phyloP scores from a whole-genome alignment of 2,888 invertebrate species.

The Platycheirus albimanus region DNA sequence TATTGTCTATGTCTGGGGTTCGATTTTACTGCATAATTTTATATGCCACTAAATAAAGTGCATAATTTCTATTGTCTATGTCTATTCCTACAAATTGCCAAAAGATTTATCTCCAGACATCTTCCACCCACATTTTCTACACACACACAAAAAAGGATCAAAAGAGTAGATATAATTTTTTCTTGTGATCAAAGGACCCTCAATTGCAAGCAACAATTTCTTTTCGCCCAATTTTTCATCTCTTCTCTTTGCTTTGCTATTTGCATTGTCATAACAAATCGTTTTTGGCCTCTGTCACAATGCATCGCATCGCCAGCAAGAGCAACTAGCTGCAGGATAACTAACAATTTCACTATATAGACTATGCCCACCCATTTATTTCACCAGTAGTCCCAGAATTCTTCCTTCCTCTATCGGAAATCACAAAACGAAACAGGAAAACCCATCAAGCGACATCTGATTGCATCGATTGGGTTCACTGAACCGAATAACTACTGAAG shows the following conservation, averaged over 20 bases:
- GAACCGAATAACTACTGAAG: conserved; percentile 71
- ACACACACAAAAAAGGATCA: not conserved
- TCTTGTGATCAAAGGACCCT: conserved; percentile 53
- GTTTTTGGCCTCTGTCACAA: conserved; percentile 7
- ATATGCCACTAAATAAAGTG: conserved; percentile 38
- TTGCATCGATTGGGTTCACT: conserved; percentile 74
- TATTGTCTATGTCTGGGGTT: not conserved
- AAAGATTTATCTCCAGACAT: conserved; percentile 64
- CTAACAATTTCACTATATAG: conserved; percentile 44
- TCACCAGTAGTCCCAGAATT: conserved; percentile 36
- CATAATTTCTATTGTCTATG: conserved; percentile 57
- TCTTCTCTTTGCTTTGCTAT: not conserved
- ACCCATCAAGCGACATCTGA: conserved; percentile 73
- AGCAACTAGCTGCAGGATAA: conserved; percentile 57
- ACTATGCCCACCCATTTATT: not conserved
- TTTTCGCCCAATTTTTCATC: not conserved
- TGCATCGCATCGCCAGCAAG: conserved; percentile 17
- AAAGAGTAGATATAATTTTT: conserved; percentile 32
- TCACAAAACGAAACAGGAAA: conserved; percentile 73
- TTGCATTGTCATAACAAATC: conserved; percentile 40
- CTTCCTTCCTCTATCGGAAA: conserved; percentile 62
- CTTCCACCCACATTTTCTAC: conserved; percentile 15
- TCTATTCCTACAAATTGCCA: conserved; percentile 53
- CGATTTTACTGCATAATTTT: conserved; percentile 45
- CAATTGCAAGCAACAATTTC: conserved; percentile 57